Evolutionary conservation across 2,797 vertebrate species (phyloP).

Genomic region (Protonibea diacanthus): DNA sequence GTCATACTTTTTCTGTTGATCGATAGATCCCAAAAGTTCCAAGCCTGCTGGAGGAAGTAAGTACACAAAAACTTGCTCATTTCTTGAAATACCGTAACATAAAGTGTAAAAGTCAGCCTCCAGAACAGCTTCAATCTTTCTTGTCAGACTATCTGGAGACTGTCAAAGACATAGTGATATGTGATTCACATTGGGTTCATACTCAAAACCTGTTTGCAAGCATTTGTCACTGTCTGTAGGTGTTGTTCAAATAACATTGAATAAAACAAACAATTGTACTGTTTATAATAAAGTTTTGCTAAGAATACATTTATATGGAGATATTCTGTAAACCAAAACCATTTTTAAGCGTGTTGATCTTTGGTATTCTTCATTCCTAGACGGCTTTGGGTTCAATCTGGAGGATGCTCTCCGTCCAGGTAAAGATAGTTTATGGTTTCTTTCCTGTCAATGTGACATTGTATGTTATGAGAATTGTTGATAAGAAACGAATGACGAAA

Average conservation of each 20-base stretch:
- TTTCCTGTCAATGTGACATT: background rate
- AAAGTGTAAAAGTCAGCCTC: no score
- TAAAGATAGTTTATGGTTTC: background rate
- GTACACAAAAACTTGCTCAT: background rate
- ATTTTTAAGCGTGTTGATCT: background rate
- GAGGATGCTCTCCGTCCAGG: conserved; percentile 29
- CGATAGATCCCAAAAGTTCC: background rate
- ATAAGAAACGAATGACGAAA: no score
- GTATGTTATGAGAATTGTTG: background rate
- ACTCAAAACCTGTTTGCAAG: background rate
- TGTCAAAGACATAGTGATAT: no score
- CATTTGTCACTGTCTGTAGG: no score
- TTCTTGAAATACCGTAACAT: background rate
- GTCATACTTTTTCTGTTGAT: background rate
- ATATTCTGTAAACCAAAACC: no score
- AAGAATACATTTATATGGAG: no score
- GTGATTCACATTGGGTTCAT: background rate
- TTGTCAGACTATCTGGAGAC: no score
- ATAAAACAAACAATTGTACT: no score
- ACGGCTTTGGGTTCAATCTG: conserved; percentile 5
- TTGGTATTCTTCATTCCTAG: background rate
- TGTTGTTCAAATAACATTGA: no score
- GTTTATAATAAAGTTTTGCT: no score
- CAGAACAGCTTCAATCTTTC: background rate
- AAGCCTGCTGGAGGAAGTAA: conserved; percentile 3